phyloP scores from a whole-genome alignment of 1,140 invertebrate species.

The Sitobion miscanthi region DNA sequence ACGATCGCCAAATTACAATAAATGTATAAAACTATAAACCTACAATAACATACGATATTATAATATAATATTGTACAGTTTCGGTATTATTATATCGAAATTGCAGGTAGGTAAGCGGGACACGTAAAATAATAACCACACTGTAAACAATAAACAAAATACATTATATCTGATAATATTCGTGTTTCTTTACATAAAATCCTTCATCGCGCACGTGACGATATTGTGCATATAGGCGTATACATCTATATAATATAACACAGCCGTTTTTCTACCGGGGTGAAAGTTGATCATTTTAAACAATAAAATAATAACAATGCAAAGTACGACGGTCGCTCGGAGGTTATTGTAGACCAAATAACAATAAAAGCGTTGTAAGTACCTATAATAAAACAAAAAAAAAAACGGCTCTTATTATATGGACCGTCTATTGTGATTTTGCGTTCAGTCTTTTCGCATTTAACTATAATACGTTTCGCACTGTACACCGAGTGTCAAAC shows the following conservation, averaged over 20 bases:
- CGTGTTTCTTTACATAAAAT: neutral
- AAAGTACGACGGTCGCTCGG: neutral
- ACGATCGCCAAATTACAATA: neutral
- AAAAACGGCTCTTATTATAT: neutral
- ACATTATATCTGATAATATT: neutral
- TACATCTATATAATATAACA: neutral
- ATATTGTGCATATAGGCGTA: neutral
- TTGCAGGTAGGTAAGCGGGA: neutral
- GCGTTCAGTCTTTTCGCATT: neutral
- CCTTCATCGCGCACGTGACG: neutral
- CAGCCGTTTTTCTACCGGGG: neutral
- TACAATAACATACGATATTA: neutral
- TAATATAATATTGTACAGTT: neutral
- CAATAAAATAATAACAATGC: neutral
- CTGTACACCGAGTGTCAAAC: too few relatives aligned
- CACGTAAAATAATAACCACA: neutral
- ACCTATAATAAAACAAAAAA: neutral
- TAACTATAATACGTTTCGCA: neutral
- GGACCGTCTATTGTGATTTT: neutral
- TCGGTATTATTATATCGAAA: constrained; percentile 3
- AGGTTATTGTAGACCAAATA: neutral
- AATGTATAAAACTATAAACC: neutral
- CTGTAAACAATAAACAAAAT: constrained; percentile 15
- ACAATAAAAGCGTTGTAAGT: neutral
- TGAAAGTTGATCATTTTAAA: constrained; percentile 11